These are phyloP conservation scores for Oreohelix idahoensis DNA, from an alignment of 1,140 invertebrate species.

Conservation along the genomic window DNA sequence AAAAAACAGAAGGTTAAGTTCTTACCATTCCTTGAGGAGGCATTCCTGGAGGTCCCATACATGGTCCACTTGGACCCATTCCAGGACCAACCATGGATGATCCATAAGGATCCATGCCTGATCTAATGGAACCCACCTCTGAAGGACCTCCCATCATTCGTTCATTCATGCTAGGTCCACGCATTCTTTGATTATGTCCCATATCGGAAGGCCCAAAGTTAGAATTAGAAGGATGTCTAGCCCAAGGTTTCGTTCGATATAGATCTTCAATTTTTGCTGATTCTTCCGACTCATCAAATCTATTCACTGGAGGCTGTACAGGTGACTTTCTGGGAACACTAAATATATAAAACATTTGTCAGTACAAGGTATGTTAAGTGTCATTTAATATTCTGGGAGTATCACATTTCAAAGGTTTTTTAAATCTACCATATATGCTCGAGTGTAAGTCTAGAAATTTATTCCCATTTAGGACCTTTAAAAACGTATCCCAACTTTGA, in stretches of 20 bases:
- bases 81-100: background rate
- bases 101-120: background rate
- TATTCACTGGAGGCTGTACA: background rate
- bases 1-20: background rate
- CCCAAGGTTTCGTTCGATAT: conserved; percentile 55
- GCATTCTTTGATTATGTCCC: conserved; percentile 45
- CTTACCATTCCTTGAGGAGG: conserved; percentile 52
- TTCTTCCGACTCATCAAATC: conserved; percentile 64
- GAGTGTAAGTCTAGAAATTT: no score
- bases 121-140: background rate
- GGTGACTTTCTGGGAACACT: background rate
- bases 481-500: no score
- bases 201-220: conserved; percentile 77
- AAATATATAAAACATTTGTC: background rate
- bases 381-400: no score
- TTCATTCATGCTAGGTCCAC: conserved; percentile 51
- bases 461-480: no score
- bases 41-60: background rate
- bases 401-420: no score
- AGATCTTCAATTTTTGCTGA: conserved; percentile 73
- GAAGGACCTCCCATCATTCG: conserved; percentile 65
- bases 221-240: conserved; percentile 79
- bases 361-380: no score
- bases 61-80: background rate
- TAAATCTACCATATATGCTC: no score